phyloP scores from a whole-genome alignment of 2,888 invertebrate species.

The Lasioglossum calceatum region DNA sequence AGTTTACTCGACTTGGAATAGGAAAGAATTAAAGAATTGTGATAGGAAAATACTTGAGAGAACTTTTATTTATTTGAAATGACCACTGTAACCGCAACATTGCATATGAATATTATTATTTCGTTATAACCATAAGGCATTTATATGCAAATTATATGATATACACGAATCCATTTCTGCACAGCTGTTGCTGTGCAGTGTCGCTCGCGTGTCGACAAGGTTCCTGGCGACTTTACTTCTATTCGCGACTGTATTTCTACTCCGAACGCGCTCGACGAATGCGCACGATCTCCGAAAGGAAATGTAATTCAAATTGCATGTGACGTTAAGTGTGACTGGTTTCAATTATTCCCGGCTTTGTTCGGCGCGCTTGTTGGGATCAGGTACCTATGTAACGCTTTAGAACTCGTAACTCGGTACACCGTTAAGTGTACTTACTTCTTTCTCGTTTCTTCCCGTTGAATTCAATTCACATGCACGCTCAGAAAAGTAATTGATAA shows the following conservation, averaged over 20 bases:
- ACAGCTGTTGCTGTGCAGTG: conserved; percentile 35
- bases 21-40: neutral
- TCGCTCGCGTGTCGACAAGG: conserved; percentile 86
- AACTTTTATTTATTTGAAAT: neutral
- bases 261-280: conserved; percentile 43
- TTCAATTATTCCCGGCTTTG: conserved; percentile 25
- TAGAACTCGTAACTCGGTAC: conserved; percentile 6
- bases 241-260: conserved; percentile 48
- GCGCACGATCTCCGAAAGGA: neutral
- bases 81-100: neutral
- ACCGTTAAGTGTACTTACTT: neutral
- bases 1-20: neutral
- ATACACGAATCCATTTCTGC: conserved; percentile 51
- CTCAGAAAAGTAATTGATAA: neutral
- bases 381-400: neutral
- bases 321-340: conserved; percentile 26
- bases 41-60: too few relatives aligned
- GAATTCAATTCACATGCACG: neutral
- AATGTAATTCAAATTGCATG: conserved; percentile 41
- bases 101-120: neutral
- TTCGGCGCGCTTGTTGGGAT: conserved; percentile 15
- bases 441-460: neutral
- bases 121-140: neutral
- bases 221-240: conserved; percentile 50
- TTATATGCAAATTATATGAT: conserved; percentile 45